Conservation (phyloP, 2,797 vertebrate species). For the Chelon labrosus region DNA sequence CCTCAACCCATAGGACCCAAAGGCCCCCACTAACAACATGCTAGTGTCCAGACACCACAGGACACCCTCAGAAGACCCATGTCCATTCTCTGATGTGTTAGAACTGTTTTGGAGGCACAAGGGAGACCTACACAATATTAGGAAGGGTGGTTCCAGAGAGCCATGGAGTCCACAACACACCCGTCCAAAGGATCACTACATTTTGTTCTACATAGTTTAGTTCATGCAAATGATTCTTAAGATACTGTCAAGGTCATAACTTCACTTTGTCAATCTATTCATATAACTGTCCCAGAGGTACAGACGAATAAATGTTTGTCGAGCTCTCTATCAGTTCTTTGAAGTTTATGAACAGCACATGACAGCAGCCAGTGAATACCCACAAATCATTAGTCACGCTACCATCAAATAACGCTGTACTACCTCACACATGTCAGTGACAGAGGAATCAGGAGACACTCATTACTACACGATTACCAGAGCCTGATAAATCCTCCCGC, state of each 20-base stretch:
- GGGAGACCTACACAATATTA: too few species aligned
- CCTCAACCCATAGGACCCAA: too few species aligned
- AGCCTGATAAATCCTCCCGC: slow-evolving; percentile 50
- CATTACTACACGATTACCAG: slow-evolving; percentile 52
- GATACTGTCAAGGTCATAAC: neutral
- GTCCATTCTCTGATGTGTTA: too few species aligned
- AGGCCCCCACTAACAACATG: too few species aligned
- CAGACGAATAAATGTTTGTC: neutral
- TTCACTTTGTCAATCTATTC: neutral
- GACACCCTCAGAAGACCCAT: too few species aligned
- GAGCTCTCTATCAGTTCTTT: neutral
- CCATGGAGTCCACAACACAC: neutral
- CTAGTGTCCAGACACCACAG: too few species aligned
- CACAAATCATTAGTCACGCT: slow-evolving; percentile 36
- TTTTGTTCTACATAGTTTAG: too few species aligned
- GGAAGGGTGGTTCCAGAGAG: too few species aligned
- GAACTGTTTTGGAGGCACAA: too few species aligned
- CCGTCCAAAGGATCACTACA: neutral
- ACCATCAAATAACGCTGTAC: slow-evolving; percentile 29
- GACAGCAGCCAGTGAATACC: slow-evolving; percentile 7
- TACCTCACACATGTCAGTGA: slow-evolving; percentile 44
- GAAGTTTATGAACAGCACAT: slow-evolving; percentile 10
- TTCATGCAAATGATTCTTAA: neutral
- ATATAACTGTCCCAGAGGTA: neutral
- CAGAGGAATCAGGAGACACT: slow-evolving; percentile 46